Conservation (phyloP, 1,140 invertebrate species). For the Lysiphlebus fabarum region DNA sequence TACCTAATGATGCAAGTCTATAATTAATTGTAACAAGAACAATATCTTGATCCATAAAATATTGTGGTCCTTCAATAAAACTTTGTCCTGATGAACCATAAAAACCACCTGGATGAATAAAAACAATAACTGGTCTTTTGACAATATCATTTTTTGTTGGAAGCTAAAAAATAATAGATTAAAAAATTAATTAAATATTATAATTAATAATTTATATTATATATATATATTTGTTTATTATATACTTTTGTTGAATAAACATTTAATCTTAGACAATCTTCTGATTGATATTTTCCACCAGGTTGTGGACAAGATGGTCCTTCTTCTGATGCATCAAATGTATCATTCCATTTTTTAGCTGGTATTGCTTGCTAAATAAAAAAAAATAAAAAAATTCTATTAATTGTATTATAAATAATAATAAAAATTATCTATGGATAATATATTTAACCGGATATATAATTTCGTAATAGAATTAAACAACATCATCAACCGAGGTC, state of each 20-base stretch:
- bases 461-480: neutral
- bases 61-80: slow-evolving; percentile 58
- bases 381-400: neutral
- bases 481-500: too few relatives aligned
- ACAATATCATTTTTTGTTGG: neutral
- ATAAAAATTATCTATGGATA: too few relatives aligned
- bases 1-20: slow-evolving; percentile 57
- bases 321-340: slow-evolving; percentile 33
- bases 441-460: neutral
- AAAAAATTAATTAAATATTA: neutral
- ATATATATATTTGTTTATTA: neutral
- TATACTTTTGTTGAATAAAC: slow-evolving; percentile 66
- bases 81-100: slow-evolving; percentile 53
- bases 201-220: neutral
- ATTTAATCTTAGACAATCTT: slow-evolving; percentile 79
- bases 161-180: neutral
- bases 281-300: slow-evolving; percentile 32
- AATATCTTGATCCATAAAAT: slow-evolving; percentile 62
- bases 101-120: slow-evolving; percentile 58
- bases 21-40: slow-evolving; percentile 71
- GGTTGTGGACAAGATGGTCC: slow-evolving; percentile 33
- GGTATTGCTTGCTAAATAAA: slow-evolving; percentile 25
- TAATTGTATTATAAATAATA: too few relatives aligned
- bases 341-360: slow-evolving; percentile 16
- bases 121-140: slow-evolving; percentile 58